Conservation (phyloP, 2,888 invertebrate species). For the Mythimna vitellina region DNA sequence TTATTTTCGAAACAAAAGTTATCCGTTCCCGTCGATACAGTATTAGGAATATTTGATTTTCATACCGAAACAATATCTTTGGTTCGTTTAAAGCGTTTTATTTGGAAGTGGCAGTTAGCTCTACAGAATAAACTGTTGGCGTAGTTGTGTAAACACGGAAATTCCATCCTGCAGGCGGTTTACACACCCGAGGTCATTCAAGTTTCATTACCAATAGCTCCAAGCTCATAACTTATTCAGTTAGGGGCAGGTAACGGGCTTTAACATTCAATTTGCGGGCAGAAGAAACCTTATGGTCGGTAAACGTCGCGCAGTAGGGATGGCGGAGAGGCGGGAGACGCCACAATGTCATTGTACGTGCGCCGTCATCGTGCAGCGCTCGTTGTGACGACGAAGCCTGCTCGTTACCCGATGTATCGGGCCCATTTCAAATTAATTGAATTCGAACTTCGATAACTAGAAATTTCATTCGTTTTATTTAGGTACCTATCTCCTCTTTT, state of each 20-base stretch:
- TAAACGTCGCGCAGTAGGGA: conserved; percentile 62
- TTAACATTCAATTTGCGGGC: conserved; percentile 88
- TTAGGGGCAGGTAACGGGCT: conserved; percentile 86
- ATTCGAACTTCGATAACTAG: neutral
- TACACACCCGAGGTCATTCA: conserved; percentile 85
- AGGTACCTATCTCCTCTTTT: neutral
- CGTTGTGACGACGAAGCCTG: conserved; percentile 35
- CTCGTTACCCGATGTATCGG: conserved; percentile 18
- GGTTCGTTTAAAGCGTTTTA: conserved; percentile 61
- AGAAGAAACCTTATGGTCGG: conserved; percentile 81
- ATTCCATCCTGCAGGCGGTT: conserved; percentile 80
- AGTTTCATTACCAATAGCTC: conserved; percentile 89
- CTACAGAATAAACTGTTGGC: conserved; percentile 74
- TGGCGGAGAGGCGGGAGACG: conserved; percentile 42
- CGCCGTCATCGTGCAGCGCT: conserved; percentile 18
- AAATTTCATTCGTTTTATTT: neutral
- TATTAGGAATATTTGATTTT: conserved; percentile 49
- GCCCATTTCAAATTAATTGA: conserved; percentile 9
- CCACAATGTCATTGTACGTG: conserved; percentile 56
- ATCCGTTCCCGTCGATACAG: conserved; percentile 16
- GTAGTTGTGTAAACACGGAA: conserved; percentile 80
- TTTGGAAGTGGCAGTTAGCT: conserved; percentile 76
- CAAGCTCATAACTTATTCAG: conserved; percentile 88
- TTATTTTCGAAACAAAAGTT: conserved; percentile 42
- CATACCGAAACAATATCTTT: conserved; percentile 65